phyloP scores from a whole-genome alignment of 2,797 vertebrate genomes.

The Pyrrhura leucotis region DNA sequence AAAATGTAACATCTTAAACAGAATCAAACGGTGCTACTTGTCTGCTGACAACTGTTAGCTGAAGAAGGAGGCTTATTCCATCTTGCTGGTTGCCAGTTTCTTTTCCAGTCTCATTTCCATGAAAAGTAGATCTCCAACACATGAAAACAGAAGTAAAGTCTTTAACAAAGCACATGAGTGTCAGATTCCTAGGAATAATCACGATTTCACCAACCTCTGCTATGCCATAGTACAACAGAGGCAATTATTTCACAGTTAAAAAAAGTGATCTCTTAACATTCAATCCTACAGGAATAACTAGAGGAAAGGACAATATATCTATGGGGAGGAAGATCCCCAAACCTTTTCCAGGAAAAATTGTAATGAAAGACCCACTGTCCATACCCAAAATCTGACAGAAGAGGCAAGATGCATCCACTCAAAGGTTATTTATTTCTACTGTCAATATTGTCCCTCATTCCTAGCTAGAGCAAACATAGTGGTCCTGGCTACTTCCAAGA shows the following conservation, averaged over 20 bases:
- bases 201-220: neutral
- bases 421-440: neutral
- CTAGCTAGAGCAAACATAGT: neutral
- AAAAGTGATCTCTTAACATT: neutral
- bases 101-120: neutral
- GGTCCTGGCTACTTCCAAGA: neutral
- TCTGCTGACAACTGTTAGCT: neutral
- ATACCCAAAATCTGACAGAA: neutral
- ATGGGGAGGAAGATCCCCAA: neutral
- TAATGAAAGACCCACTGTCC: neutral
- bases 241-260: neutral
- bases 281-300: neutral
- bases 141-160: neutral
- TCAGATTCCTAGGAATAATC: neutral
- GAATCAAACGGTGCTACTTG: neutral
- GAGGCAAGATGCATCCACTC: fast-evolving
- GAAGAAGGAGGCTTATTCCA: neutral
- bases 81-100: neutral
- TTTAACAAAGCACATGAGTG: neutral
- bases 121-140: neutral
- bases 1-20: neutral
- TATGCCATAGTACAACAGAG: neutral
- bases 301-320: neutral
- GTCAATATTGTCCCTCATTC: neutral
- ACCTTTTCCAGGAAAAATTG: neutral